phyloP scores from a whole-genome alignment of 2,113 vertebrate species.

The Chaetodon auriga region DNA sequence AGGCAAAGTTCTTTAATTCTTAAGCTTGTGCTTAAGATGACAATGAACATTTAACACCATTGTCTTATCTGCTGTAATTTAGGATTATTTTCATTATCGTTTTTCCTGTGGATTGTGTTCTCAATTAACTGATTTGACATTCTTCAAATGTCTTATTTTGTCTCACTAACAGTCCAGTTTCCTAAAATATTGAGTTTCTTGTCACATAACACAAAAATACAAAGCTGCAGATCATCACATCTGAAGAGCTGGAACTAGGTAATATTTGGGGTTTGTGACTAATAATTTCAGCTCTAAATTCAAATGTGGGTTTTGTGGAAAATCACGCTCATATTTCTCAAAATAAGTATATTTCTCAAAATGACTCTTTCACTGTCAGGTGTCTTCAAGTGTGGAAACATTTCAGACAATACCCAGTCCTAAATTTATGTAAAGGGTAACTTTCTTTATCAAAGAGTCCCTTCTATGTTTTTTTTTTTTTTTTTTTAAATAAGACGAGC shows the following conservation, averaged over 20 bases:
- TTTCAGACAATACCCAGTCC: constrained; percentile 7
- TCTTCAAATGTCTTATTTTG: background rate
- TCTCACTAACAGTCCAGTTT: background rate
- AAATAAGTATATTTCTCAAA: too few species aligned
- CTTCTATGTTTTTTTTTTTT: too few species aligned
- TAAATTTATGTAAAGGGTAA: constrained; percentile 7
- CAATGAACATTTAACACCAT: background rate
- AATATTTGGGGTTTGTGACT: background rate
- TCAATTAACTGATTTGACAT: background rate
- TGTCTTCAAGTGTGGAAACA: background rate
- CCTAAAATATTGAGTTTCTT: background rate
- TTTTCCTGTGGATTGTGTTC: background rate
- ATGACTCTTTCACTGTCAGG: too few species aligned
- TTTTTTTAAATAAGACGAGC: constrained; percentile 18
- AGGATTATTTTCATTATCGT: background rate
- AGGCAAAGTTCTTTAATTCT: too few species aligned
- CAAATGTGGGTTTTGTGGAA: too few species aligned
- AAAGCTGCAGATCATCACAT: background rate
- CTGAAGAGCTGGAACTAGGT: background rate
- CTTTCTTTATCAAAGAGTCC: constrained; percentile 33
- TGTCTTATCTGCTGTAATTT: background rate
- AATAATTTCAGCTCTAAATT: too few species aligned
- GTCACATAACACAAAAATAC: background rate
- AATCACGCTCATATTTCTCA: background rate
- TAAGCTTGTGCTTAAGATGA: background rate